Conservation (phyloP, 2,888 invertebrate species). For the Diplazon laetatorius region DNA sequence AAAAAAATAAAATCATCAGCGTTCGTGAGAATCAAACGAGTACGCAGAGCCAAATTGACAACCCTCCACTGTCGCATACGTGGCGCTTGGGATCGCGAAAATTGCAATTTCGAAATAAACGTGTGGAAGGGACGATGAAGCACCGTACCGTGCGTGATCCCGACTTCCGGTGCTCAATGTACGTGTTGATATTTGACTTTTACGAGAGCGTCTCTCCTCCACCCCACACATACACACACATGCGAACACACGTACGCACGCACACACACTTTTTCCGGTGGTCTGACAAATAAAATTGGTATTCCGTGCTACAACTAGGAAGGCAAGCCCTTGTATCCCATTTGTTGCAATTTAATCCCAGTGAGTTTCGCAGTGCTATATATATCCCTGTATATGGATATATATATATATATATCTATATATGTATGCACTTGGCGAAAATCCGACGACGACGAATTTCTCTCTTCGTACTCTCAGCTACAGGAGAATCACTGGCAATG, state of each 20-base stretch:
- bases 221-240: too few species aligned
- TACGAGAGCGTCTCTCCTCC: conserved; percentile 68
- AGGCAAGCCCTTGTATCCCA: conserved; percentile 74
- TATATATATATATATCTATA: neutral
- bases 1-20: neutral
- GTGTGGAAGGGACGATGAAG: conserved; percentile 14
- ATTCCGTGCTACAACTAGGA: conserved; percentile 73
- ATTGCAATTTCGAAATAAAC: conserved; percentile 25
- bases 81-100: neutral
- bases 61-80: conserved; percentile 9
- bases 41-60: conserved; percentile 9
- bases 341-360: conserved; percentile 77
- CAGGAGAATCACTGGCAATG: neutral
- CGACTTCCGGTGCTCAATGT: conserved; percentile 30
- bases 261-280: conserved; percentile 66
- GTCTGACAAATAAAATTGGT: conserved; percentile 75
- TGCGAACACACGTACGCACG: too few species aligned
- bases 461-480: neutral
- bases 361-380: conserved; percentile 62
- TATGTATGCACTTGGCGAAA: neutral
- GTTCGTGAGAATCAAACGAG: neutral
- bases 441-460: neutral
- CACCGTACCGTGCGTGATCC: conserved; percentile 24
- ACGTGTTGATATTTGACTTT: conserved; percentile 66
- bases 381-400: conserved; percentile 14